Percentiles rank a stretch among this genome's conserved stretches.
Conservation (phyloP, 2,113 vertebrate species). For the Myotis brandtii region DNA sequence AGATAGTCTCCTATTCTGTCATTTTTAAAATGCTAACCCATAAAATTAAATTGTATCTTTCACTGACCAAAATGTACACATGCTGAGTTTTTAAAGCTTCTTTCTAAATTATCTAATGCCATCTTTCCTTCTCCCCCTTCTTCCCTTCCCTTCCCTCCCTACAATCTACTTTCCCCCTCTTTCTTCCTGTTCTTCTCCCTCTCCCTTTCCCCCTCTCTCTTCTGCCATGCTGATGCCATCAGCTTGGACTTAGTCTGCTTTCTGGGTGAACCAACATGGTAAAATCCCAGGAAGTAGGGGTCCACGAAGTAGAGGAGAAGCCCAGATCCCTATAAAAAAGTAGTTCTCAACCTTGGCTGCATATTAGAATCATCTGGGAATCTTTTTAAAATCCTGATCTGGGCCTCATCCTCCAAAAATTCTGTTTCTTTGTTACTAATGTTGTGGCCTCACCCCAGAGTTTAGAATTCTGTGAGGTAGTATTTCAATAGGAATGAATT, state of each 20-base stretch:
- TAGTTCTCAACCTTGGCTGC: no score
- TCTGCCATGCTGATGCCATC: background rate
- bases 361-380: no score
- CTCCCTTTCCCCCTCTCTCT: background rate
- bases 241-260: background rate
- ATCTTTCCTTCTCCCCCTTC: background rate
- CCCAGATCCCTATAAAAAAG: background rate
- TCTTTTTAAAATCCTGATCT: no score
- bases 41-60: constrained; percentile 33
- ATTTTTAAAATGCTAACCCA: constrained; percentile 16
- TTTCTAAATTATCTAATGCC: background rate
- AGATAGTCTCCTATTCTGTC: background rate
- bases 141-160: background rate
- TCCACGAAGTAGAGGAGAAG: background rate
- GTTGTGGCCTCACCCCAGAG: no score
- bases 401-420: no score
- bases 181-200: background rate
- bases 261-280: background rate
- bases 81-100: background rate
- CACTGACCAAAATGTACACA: background rate
- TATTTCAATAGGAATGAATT: background rate
- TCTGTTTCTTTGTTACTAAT: no score
- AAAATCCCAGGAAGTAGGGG: background rate
- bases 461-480: background rate
- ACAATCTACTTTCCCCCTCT: background rate